Percentiles rank a stretch among this genome's conserved stretches.
phyloP scores from a whole-genome alignment of 2,113 vertebrate species.

The Regulus satrapa region DNA sequence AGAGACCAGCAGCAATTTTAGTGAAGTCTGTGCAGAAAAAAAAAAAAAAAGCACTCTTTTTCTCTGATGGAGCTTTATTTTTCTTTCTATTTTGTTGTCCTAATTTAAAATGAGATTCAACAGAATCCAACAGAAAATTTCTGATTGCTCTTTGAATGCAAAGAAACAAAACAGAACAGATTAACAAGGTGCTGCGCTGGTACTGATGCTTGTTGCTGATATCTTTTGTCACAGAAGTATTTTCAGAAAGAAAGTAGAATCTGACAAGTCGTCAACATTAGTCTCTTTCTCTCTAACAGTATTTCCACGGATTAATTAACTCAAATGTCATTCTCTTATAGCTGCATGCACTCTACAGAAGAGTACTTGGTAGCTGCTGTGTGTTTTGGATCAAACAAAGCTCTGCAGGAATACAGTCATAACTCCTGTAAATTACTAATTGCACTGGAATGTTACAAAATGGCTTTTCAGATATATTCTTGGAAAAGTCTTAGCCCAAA shows the following conservation, averaged over 20 bases:
- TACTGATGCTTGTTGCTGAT: slow-evolving; percentile 8
- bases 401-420: slow-evolving; percentile 53
- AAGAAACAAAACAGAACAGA: not conserved
- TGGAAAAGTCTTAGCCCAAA: not conserved
- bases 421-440: slow-evolving; percentile 46
- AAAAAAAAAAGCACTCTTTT: not conserved
- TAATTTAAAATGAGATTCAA: slow-evolving; percentile 21
- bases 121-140: slow-evolving; percentile 9
- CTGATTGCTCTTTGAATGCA: not conserved
- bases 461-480: not conserved
- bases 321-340: slow-evolving; percentile 63
- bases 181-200: slow-evolving; percentile 24
- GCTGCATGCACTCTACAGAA: slow-evolving; percentile 55
- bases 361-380: slow-evolving; percentile 63
- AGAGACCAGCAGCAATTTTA: not conserved
- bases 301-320: slow-evolving; percentile 66
- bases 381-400: slow-evolving; percentile 70
- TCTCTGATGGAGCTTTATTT: not conserved
- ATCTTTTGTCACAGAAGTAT: slow-evolving; percentile 16
- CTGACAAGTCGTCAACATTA: slow-evolving; percentile 44
- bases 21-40: not conserved
- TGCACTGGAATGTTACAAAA: slow-evolving; percentile 34
- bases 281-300: slow-evolving; percentile 29
- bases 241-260: slow-evolving; percentile 36
- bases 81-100: not conserved